Evolutionary conservation across 2,113 vertebrate species (phyloP).

Genomic region (Oriolus oriolus): DNA sequence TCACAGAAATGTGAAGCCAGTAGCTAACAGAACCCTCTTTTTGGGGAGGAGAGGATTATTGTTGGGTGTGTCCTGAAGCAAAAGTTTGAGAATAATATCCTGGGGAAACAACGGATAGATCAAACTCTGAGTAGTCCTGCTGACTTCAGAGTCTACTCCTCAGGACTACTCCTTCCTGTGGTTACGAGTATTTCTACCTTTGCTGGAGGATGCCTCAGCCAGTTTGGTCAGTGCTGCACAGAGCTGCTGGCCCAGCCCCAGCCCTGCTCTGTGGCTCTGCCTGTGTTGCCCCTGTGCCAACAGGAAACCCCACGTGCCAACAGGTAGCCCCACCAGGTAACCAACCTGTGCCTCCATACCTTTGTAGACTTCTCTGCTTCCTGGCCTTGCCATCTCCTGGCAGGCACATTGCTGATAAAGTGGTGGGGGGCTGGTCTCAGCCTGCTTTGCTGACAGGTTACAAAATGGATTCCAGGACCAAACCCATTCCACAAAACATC

Average conservation of each 20-base stretch:
- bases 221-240: neutral
- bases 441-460: neutral
- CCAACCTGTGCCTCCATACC: rapidly evolving
- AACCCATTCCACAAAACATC: neutral
- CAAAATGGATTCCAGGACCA: neutral
- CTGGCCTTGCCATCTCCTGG: neutral
- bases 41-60: neutral
- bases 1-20: neutral
- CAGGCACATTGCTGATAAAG: neutral
- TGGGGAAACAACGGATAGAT: neutral
- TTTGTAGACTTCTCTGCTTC: neutral
- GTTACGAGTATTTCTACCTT: too few species aligned
- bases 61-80: neutral
- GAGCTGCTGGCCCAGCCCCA: neutral
- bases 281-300: neutral
- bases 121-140: neutral
- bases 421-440: neutral
- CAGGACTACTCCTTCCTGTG: too few species aligned
- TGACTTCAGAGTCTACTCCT: neutral
- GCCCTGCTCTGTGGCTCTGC: too few species aligned
- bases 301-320: neutral
- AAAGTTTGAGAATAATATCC: neutral
- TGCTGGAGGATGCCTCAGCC: neutral
- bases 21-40: neutral
- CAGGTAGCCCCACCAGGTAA: neutral